Evolutionary conservation across 2,888 invertebrate species (phyloP).

Genomic region (Orthosia gothica): DNA sequence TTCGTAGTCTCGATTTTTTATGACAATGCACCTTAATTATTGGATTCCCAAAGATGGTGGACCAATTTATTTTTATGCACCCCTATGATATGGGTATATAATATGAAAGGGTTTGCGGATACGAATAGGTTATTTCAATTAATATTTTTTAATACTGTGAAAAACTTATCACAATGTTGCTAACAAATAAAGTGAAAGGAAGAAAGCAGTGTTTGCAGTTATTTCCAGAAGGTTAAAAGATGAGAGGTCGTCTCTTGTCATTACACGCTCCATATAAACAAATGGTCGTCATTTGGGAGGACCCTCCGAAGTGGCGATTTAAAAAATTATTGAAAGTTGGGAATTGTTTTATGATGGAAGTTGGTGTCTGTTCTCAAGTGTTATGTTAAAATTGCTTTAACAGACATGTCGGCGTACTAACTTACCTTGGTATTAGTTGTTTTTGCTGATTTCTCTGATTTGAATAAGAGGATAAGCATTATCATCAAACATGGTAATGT

Average conservation of each 20-base stretch:
- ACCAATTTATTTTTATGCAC: no score
- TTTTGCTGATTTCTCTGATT: no score
- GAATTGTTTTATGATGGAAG: constrained; percentile 18
- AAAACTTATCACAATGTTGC: not conserved
- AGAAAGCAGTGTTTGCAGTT: not conserved
- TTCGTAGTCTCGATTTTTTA: no score
- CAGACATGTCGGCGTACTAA: not conserved
- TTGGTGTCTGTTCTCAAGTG: not conserved
- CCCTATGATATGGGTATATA: no score
- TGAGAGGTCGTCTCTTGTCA: constrained; percentile 19
- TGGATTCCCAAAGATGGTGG: no score
- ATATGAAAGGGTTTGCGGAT: no score
- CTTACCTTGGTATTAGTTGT: not conserved
- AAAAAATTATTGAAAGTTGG: constrained; percentile 46
- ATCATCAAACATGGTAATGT: no score
- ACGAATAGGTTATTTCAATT: no score
- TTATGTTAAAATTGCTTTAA: not conserved
- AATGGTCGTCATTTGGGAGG: constrained; percentile 36
- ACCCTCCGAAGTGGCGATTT: constrained; percentile 36
- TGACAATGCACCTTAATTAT: no score
- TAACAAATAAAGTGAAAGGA: not conserved
- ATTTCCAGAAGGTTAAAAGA: constrained; percentile 1
- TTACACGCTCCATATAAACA: constrained; percentile 47
- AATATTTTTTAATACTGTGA: no score
- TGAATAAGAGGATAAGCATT: no score